Conservation (phyloP, 2,113 vertebrate species). For the Psettodes erumei region DNA sequence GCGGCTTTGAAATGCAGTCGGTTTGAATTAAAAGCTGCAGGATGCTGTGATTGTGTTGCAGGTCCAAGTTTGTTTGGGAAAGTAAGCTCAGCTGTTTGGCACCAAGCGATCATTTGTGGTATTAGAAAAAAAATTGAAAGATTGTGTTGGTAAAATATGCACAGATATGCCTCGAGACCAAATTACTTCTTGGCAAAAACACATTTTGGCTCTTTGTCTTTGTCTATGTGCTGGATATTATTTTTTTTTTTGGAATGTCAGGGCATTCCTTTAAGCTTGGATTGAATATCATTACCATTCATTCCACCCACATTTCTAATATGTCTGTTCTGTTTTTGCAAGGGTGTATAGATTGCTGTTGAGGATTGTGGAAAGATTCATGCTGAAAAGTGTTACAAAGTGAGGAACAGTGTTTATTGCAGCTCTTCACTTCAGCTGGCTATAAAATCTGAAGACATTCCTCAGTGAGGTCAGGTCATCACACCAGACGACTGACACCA, state of each 20-base stretch:
- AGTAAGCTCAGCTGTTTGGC: slow-evolving; percentile 55
- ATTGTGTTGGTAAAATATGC: slow-evolving; percentile 47
- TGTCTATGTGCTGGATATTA: slow-evolving; percentile 25
- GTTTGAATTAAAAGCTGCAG: slow-evolving; percentile 32
- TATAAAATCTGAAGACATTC: slow-evolving; percentile 75
- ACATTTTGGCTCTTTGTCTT: slow-evolving; percentile 48
- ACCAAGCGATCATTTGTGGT: slow-evolving; percentile 20
- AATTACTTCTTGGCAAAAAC: slow-evolving; percentile 56
- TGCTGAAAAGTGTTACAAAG: slow-evolving; percentile 25
- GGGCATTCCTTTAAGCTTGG: slow-evolving; percentile 45
- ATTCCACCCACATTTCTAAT: slow-evolving; percentile 21
- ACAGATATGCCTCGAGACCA: slow-evolving; percentile 41
- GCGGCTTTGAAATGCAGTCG: slow-evolving; percentile 1
- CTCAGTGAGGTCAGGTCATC: slow-evolving; percentile 68
- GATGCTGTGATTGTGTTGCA: neutral
- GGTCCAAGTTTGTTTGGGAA: slow-evolving; percentile 48
- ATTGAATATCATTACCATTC: slow-evolving; percentile 26
- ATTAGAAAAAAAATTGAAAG: slow-evolving; percentile 39
- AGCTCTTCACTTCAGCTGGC: slow-evolving; percentile 61
- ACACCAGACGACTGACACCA: slow-evolving; percentile 24
- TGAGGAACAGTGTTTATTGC: slow-evolving; percentile 48
- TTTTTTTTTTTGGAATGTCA: slow-evolving; percentile 35
- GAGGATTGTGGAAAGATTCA: neutral
- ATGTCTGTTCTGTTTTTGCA: neutral
- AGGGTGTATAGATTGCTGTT: neutral